Evolutionary conservation across 2,888 invertebrate genomes (phyloP).

Genomic region (Pristionchus maxplancki): DNA sequence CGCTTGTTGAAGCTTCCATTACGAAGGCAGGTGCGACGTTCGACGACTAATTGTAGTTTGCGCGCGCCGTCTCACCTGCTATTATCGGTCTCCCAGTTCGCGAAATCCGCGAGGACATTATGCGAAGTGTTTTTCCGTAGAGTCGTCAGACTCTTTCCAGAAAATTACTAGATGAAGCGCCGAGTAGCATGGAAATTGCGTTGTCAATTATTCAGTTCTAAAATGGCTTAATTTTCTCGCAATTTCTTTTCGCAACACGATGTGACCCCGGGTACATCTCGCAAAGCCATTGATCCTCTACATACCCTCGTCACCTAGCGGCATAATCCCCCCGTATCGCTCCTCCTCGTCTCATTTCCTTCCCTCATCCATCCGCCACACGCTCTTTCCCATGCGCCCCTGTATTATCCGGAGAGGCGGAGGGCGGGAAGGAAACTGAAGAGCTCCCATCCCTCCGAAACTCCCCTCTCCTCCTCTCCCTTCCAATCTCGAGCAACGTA

Average conservation of each 20-base stretch:
- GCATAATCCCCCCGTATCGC: not conserved
- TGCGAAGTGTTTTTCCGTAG: no score
- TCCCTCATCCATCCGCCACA: slow-evolving; percentile 3
- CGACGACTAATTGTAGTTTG: not conserved
- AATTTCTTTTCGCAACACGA: not conserved
- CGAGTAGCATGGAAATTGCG: not conserved
- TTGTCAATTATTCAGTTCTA: not conserved
- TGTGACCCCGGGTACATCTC: not conserved
- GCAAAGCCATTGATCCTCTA: not conserved
- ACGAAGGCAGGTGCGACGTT: not conserved
- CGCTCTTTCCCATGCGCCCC: slow-evolving; percentile 1
- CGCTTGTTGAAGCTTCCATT: not conserved
- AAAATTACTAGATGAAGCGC: not conserved
- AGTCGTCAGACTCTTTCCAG: not conserved
- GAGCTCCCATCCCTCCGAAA: slow-evolving; percentile 1
- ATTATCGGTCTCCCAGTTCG: not conserved
- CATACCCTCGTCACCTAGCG: not conserved
- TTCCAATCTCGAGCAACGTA: slow-evolving; percentile 23
- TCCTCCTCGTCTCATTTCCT: not conserved
- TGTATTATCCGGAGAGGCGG: slow-evolving; percentile 19
- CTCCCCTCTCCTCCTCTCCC: not conserved
- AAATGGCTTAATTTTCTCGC: not conserved
- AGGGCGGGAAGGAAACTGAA: slow-evolving; percentile 36
- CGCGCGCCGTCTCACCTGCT: not conserved
- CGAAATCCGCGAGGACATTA: not conserved